Base-by-base conservation (phyloP, 2,888 invertebrate genomes). In the Eulithis prunata region DNA sequence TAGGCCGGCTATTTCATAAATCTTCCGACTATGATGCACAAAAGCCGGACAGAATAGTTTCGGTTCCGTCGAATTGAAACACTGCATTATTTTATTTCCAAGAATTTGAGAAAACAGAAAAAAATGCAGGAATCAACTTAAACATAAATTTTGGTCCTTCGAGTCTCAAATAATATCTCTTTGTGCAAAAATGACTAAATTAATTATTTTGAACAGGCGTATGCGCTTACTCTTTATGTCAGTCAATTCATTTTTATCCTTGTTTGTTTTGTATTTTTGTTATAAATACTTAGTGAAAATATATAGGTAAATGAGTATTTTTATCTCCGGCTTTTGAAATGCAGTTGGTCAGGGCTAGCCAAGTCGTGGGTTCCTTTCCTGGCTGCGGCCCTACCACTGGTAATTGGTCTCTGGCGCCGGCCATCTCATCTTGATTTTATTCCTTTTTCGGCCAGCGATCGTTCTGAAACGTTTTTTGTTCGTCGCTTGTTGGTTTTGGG, bases 351-450 rank as follows among this genome's bases (percentile, higher is more conserved):
- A 28, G 38, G 32, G 49, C 36, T 13, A 13, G 7, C 62, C 58
- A 62, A n/a, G 51, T 49, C 21, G 1, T 7, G 58, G 14, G 58
- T 55, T 52, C 28, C 43, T 41, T 55, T 52, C 28, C 43, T 41
- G 7, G 43, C 3, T 7, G 2, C 58, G 10, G 21, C 66, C 52
- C 28, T 66, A 47, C 54, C 52, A 51, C 57, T 66, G 54, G 66
- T 92, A 93, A 93, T 93, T 92, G 92, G 88, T 79, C 79, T 73
- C 70, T 89, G 93, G 93, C 93, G 93, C 93, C 92, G 85, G 91
- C 84, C 90, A 86, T 80, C 82, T 79, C 80, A 78, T 81, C 82
- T 76, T 75, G 69, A 66, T 83, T 82, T 85, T 88, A 76, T 85
- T 88, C 83, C 81, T 91, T 90, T 89, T 91, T 87, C 80, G 82